Evolutionary conservation across 2,113 vertebrate genomes (phyloP).

Genomic region (Aix galericulata): DNA sequence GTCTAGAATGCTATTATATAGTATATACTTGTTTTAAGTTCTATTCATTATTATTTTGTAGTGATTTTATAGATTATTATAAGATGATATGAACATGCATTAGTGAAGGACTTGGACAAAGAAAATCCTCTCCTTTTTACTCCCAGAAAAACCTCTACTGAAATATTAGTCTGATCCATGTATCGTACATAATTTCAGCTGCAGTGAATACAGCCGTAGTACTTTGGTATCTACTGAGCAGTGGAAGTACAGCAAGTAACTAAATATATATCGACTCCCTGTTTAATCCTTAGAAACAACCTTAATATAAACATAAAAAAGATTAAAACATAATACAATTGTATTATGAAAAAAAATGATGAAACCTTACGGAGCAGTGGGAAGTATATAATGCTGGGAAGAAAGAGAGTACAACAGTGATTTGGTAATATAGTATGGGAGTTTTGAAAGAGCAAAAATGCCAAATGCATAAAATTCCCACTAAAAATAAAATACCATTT

Average conservation of each 20-base stretch:
- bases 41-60: background rate
- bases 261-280: background rate
- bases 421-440: background rate
- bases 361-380: background rate
- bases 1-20: no score
- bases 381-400: background rate
- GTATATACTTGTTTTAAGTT: background rate
- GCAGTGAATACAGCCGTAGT: background rate
- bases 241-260: background rate
- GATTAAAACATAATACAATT: background rate
- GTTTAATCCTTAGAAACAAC: background rate
- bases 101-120: background rate
- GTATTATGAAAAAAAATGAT: background rate
- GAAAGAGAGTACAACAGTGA: background rate
- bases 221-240: background rate
- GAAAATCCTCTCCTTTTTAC: background rate
- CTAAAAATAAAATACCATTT: background rate
- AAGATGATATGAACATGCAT: background rate
- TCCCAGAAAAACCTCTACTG: background rate
- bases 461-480: background rate
- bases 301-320: background rate
- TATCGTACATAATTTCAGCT: background rate
- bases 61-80: background rate
- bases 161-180: background rate
- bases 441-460: background rate